These are phyloP conservation scores for Eupithecia vulgata DNA, from an alignment of 2,888 invertebrate genomes.

Conservation along the genomic window DNA sequence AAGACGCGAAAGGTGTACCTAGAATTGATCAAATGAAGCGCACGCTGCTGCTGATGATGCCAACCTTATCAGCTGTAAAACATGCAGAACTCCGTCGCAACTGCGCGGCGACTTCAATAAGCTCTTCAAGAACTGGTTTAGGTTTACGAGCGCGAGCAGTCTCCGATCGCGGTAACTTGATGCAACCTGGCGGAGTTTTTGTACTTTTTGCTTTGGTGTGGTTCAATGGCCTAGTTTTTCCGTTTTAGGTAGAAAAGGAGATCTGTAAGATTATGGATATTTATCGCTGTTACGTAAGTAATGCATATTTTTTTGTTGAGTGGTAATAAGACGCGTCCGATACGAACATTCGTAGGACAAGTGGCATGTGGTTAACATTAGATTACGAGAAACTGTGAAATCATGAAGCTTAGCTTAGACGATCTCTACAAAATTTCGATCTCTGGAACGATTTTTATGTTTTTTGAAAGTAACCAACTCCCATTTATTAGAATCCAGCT, in stretches of 20 bases:
- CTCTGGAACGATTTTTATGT: no score
- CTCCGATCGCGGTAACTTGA: conserved; percentile 18
- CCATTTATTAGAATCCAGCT: no score
- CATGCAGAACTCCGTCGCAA: background rate
- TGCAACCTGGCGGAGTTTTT: conserved; percentile 12
- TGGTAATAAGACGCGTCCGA: background rate
- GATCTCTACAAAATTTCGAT: no score
- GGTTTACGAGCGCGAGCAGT: conserved; percentile 26
- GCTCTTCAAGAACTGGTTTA: conserved; percentile 26
- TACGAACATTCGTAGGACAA: background rate
- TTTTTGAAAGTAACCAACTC: no score
- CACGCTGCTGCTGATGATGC: no score
- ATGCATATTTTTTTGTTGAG: background rate
- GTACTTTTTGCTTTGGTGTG: conserved; percentile 22
- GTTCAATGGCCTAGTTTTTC: conserved; percentile 13
- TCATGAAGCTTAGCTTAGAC: no score
- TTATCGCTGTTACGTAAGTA: background rate
- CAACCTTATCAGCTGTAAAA: conserved; percentile 7
- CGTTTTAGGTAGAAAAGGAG: background rate
- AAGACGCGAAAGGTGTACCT: no score
- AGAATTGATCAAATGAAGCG: no score
- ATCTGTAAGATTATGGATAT: background rate
- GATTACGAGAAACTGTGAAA: no score
- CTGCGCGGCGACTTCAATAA: conserved; percentile 25
- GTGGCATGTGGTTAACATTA: no score